Percentiles rank a stretch among this genome's conserved stretches.
Conservation (phyloP, 2,888 invertebrate species). For the Tenthredo distinguenda region DNA sequence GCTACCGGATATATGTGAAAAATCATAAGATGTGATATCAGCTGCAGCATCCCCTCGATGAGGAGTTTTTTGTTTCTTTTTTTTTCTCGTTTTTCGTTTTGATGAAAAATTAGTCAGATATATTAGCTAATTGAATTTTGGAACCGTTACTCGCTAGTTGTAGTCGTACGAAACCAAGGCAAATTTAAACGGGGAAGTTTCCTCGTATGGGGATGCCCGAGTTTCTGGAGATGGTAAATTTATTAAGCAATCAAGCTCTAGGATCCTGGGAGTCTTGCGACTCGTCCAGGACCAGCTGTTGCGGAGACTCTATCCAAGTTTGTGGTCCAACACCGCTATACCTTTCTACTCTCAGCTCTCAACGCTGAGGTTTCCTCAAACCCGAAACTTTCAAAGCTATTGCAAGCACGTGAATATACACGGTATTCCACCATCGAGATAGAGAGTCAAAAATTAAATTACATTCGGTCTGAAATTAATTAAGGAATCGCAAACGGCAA, state of each 20-base stretch:
- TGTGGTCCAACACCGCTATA: conserved; percentile 20
- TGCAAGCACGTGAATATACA: background rate
- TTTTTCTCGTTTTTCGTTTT: background rate
- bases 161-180: background rate
- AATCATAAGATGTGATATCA: background rate
- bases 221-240: conserved; percentile 12
- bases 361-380: conserved; percentile 16
- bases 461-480: background rate
- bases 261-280: background rate
- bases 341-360: background rate
- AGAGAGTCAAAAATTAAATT: background rate
- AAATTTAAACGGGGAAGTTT: background rate
- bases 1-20: background rate
- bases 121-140: background rate
- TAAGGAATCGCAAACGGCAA: background rate
- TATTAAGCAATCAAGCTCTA: conserved; percentile 18
- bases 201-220: background rate
- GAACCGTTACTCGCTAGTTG: background rate
- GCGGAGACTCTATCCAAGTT: conserved; percentile 41
- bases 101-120: background rate
- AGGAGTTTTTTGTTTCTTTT: background rate
- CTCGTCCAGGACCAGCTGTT: conserved; percentile 41
- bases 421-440: background rate
- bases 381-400: conserved; percentile 28
- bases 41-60: background rate